Evolutionary conservation across 2,888 invertebrate genomes (phyloP).

Genomic region (Eupithecia inturbata): DNA sequence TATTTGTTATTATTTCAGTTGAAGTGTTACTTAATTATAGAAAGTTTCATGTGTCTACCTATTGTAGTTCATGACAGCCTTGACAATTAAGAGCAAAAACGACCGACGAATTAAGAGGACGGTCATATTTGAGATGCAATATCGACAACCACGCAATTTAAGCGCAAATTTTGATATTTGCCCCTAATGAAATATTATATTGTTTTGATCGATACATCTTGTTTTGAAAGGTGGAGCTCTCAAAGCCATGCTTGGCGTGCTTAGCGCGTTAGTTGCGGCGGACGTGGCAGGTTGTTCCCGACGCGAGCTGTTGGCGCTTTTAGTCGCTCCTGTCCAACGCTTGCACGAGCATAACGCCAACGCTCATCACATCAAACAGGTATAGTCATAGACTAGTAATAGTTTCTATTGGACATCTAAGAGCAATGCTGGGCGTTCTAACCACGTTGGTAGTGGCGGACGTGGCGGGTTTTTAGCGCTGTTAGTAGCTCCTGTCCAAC

Average conservation of each 20-base stretch:
- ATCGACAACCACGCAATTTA: not conserved
- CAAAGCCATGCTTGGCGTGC: slow-evolving; percentile 94
- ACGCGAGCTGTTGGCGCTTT: slow-evolving; percentile 90
- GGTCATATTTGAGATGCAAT: not conserved
- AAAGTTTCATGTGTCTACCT: no score
- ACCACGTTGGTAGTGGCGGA: slow-evolving; percentile 94
- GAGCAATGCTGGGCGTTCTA: slow-evolving; percentile 95
- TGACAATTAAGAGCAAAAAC: no score
- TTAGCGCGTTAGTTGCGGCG: slow-evolving; percentile 94
- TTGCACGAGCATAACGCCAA: slow-evolving; percentile 74
- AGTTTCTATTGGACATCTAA: slow-evolving; percentile 69
- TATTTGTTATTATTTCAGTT: no score
- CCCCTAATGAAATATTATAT: not conserved
- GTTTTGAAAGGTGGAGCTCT: slow-evolving; percentile 90
- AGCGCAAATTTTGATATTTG: not conserved
- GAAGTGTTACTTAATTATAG: no score
- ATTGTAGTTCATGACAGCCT: no score
- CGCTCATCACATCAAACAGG: slow-evolving; percentile 86
- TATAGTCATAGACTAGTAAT: slow-evolving; percentile 37
- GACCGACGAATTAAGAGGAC: no score
- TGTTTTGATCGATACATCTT: slow-evolving; percentile 4
- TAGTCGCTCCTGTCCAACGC: slow-evolving; percentile 88
- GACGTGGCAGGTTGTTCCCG: slow-evolving; percentile 92
- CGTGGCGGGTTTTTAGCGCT: slow-evolving; percentile 89
- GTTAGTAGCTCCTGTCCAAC: slow-evolving; percentile 88